Base-by-base conservation (phyloP, 2,113 vertebrate species). In the Hippocampus comes region DNA sequence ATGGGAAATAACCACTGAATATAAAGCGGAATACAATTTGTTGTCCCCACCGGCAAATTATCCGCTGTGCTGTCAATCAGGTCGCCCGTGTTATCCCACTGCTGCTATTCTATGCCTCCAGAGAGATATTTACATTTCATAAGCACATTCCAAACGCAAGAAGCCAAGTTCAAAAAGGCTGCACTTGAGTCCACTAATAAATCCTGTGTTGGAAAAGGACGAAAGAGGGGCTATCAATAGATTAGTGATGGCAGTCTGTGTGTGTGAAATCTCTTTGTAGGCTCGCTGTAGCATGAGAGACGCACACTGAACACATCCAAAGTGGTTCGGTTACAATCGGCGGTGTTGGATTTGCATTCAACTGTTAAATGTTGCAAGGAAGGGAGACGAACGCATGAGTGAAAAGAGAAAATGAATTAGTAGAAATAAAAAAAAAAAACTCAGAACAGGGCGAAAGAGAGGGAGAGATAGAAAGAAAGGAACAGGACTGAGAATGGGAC, bases 261-360 rank as follows among this genome's bases (percentile, higher is more conserved):
- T 41, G 80, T 87, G 84, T 76, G 79, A 87, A 87, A 87, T 87
- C 79, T 86, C 82, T 82, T 85, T 85, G 84, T 82, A 70, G 81
- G 74, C 74, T 78, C 25, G 46, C 69, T 42, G 68, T 60, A 65
- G 81, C 49, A 55, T 72, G 71, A 74, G 73, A 80, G 9, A 61
- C 61, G 65, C 78, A 71, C 73, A 74, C 69, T 27, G 72, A 60
- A 76, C 41, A 65, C 67, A 78, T 42, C 53, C 43, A 69, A 88
- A 92, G 89, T 86, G 89, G 86, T 89, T 86, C 84, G 71, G 75
- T 90, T 91, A 89, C 87, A 85, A 86, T 86, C 85, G 86, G 82
- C 82, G 79, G 85, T 78, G 73, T 85, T 70, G 81, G 84, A 88
- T 92, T 89, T 87, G 85, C 88, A 91, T 84, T 46, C 71, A 82